Evolutionary conservation across 1,140 invertebrate genomes (phyloP).

Genomic region (Cyrtorhinus lividipennis): DNA sequence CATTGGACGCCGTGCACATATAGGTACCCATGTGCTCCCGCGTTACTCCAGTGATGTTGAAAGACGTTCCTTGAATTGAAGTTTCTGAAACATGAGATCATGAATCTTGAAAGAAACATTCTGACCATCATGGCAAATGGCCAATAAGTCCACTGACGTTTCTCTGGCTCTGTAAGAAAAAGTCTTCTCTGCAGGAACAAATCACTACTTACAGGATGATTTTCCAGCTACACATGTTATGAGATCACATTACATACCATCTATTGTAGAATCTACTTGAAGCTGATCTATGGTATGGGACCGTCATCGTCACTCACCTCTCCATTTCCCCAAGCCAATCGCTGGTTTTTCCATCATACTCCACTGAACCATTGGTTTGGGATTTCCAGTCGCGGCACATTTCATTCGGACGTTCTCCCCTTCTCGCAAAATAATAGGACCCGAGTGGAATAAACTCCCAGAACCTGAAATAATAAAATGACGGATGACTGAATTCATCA

Average conservation of each 20-base stretch:
- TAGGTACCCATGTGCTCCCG: constrained; percentile 77
- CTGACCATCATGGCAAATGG: background rate
- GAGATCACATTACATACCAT: no score
- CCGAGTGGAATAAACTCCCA: constrained; percentile 20
- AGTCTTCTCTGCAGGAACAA: no score
- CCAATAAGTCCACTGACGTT: no score
- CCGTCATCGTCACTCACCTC: constrained; percentile 37
- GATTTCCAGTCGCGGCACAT: constrained; percentile 60
- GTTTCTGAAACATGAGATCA: constrained; percentile 23
- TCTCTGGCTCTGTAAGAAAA: no score
- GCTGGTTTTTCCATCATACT: constrained; percentile 44
- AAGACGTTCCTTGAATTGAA: constrained; percentile 46
- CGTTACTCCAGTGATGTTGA: constrained; percentile 68
- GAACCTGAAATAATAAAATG: constrained; percentile 20
- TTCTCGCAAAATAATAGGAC: constrained; percentile 47
- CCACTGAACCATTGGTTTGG: constrained; percentile 61
- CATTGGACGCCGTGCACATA: constrained; percentile 74
- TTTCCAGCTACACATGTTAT: no score
- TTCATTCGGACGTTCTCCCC: constrained; percentile 55
- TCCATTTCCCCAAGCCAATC: constrained; percentile 44
- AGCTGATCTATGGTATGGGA: no score
- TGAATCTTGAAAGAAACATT: background rate
- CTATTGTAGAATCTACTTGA: no score
- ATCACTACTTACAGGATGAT: no score
- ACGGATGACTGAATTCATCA: background rate